Base-by-base conservation (phyloP, 1,140 invertebrate species). In the Sycobia sp. region DNA sequence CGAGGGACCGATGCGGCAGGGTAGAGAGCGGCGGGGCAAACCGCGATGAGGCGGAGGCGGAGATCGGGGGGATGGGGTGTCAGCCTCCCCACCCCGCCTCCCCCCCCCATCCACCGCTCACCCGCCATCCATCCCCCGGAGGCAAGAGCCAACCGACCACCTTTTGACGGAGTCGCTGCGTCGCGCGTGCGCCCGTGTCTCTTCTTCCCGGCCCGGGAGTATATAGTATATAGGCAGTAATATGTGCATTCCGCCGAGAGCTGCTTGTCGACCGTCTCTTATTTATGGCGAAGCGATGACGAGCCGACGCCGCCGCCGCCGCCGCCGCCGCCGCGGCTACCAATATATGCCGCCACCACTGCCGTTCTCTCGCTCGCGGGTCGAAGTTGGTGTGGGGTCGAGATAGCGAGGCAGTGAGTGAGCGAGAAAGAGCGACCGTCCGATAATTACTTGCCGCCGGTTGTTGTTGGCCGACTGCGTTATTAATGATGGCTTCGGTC, bases 281-380 rank as follows among this genome's bases (percentile, higher is more conserved):
- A 63, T 63, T 63, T 63, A 63, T 63, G 54, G 38, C 20, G 36
- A 63, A 51, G 44, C 46, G 61, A 63, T 63, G 54, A 63, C 54
- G 53, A 57, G 54, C 25, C 20, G 23, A 11, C 18, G 29, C 29
- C 29, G 29, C 29, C 5, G 11, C 29, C 29, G 29, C 11, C 29
- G 29, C 11, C 29, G 29, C n/a, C n/a, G n/a, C n/a, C n/a, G n/a
- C n/a, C n/a, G n/a, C n/a, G n/a, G n/a, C n/a, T n/a, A n/a, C n/a
- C n/a, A n/a, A n/a, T n/a, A n/a, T n/a, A n/a, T n/a, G n/a, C n/a
- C n/a, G n/a, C n/a, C n/a, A n/a, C n/a, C 47, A 27, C 27, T 29
- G 7, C 16, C 9, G n/a, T 29, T 22, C n/a, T 27, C 16, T 14
- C n/a, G 41, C 20, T 20, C 20, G 10, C 10, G 18, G 43, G 22